Base-by-base conservation (phyloP, 53 echinoderm and acorn worm species). In the Mesocentrotus franciscanus region DNA sequence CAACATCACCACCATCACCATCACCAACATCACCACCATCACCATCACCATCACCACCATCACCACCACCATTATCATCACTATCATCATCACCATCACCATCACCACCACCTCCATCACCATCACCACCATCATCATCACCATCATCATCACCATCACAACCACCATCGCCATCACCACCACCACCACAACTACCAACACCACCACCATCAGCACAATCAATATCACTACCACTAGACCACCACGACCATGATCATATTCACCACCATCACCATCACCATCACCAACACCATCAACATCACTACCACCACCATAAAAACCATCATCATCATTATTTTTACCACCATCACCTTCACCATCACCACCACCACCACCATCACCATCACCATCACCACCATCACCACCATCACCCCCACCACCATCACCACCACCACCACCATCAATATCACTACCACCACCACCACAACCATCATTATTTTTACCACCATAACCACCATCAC, bases 381-480 rank as follows among this genome's bases (percentile, higher is more conserved):
- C 62, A 12, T n/a, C 66, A 90, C n/a, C 90, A 90, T n/a, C 90
- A 90, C 26, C 90, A 90, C 16, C 90, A 61, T 15, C 90, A 61
- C 60, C 33, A 90, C 60, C 90, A 61, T 62, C 30, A 2, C 60
- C 62, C 61, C 14, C 90, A 90, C 8, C 90, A 10, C 29, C 75
- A 29, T 24, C 29, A 61, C 58, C 9, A 90, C 33, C 90, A 90
- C 16, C 61, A 61, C 22, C 33, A 61, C 24, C 64, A 90, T 62
- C 90, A 58, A 1, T n/a, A 56, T 85, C 56, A 61, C 62, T 30
- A 58, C 8, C 90, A 90, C 60, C 90, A 90, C 61, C n/a, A 90
- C 20, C 30, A 79, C 29, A 12, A 55, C 57, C 85, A 90, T 62
- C 62, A 62, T 90, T 62, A 90, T 30, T 62, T 1, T 56, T 24